phyloP scores from a whole-genome alignment of 2,888 invertebrate genomes.

The Cephus runcator region DNA sequence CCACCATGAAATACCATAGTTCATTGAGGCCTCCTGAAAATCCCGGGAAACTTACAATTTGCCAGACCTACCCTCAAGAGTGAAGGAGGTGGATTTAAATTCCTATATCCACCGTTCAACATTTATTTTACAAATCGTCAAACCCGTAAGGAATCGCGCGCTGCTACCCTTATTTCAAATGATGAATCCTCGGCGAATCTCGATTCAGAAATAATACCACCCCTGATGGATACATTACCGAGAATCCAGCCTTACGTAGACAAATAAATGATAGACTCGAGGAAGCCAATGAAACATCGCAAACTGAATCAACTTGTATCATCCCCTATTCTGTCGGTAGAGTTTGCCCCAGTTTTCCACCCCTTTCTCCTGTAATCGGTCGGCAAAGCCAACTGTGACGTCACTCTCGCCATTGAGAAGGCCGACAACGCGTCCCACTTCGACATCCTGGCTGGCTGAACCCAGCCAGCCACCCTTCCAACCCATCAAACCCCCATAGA shows the following conservation, averaged over 20 bases:
- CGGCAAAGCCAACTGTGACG: conserved; percentile 41
- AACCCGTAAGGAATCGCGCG: background rate
- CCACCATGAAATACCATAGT: conserved; percentile 58
- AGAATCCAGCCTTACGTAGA: background rate
- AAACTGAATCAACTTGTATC: conserved; percentile 1
- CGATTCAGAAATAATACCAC: background rate
- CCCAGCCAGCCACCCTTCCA: conserved; percentile 22
- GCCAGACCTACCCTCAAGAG: background rate
- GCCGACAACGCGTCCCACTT: conserved; percentile 58
- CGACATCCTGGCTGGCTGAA: conserved; percentile 40
- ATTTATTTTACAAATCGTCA: background rate
- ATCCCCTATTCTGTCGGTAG: conserved; percentile 22
- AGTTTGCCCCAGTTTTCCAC: conserved; percentile 54
- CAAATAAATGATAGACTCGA: background rate
- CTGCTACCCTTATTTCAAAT: conserved; percentile 11
- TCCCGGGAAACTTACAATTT: background rate
- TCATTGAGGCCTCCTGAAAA: conserved; percentile 47
- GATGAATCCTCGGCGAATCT: background rate
- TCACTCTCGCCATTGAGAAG: conserved; percentile 62
- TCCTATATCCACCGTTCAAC: background rate
- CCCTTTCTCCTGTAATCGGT: conserved; percentile 31
- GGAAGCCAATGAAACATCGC: background rate
- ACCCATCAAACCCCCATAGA: conserved; percentile 16
- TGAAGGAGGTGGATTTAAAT: background rate
- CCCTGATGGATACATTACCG: background rate